Evolutionary conservation across 2,888 invertebrate species (phyloP), one percentile per base, ranked within the genome.

Genomic region (Ommatoiulus sabulosus): DNA sequence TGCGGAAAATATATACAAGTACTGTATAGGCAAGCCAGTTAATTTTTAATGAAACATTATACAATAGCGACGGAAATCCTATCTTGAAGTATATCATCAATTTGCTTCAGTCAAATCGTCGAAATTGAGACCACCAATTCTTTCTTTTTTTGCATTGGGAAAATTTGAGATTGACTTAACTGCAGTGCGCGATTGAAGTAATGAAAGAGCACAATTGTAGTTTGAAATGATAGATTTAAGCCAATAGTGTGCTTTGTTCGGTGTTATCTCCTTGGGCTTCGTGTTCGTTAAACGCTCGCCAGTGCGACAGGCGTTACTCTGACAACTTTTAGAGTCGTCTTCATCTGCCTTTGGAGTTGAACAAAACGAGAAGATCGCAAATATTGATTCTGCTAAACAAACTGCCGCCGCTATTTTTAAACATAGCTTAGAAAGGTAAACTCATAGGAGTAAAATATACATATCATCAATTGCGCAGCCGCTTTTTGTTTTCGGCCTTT

Each of bases 311-410:
- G 6, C 63, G 20, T 15, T 63, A 7, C 52, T 52, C 15, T 63
- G 63, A 63, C 63, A 63, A 63, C 63, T 63, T 63, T 15, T 20
- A 20, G 20, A n/a, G 20, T 63, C 57, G 57, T 57, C 63, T 63
- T 20, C 63, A 63, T 63, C 20, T 63, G 15, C 20, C 63, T 10
- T 63, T 63, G 63, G n/a, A 63, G 20, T 15, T 20, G 4, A 63
- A 63, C 63, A 63, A 6, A 63, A 63, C 20, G 63, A 63, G 63
- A 63, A 63, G n/a, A 63, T 63, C 63, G 5, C 63, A 63, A 63
- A 63, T 63, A 63, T 63, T 63, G 63, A 63, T 63, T 63, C 63
- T 63, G 63, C 63, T 63, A 63, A 63, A 63, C 63, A 63, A 63
- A 20, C 63, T 20, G 2, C 20, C 63, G 63, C 20, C 63, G 63